Conservation (phyloP, 2,113 vertebrate genomes). For the Mustela nigripes region DNA sequence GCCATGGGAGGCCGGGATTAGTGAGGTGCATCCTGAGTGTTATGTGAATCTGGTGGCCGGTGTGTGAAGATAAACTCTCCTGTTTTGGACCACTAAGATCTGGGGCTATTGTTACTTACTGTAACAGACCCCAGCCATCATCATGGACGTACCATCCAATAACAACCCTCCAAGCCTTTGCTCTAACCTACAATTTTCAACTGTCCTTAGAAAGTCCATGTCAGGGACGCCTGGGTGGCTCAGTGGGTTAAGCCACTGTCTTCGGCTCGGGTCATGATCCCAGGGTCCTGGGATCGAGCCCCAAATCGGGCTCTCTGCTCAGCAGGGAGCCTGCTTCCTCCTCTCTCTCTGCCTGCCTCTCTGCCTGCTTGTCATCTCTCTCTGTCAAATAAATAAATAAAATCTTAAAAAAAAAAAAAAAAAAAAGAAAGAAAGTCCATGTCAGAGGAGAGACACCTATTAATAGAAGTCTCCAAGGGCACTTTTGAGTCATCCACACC, state of each 20-base stretch:
- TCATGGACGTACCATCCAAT: background rate
- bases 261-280: too few relatives aligned
- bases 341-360: too few relatives aligned
- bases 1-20: background rate
- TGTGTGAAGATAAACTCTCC: background rate
- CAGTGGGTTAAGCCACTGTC: too few relatives aligned
- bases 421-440: background rate
- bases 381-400: too few relatives aligned
- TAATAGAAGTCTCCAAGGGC: background rate
- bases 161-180: background rate
- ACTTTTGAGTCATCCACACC: background rate
- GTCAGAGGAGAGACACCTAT: background rate
- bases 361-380: too few relatives aligned
- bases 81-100: background rate
- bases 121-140: background rate
- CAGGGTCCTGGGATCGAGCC: too few relatives aligned
- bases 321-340: too few relatives aligned
- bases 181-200: background rate
- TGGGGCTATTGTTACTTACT: background rate
- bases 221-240: too few relatives aligned
- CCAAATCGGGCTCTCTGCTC: too few relatives aligned
- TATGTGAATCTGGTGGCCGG: background rate
- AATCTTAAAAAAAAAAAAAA: too few relatives aligned
- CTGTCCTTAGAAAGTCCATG: background rate
- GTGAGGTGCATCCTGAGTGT: background rate